A percentile compares a stretch with the other conserved stretches of the same genome.
phyloP scores from a whole-genome alignment of 2,797 vertebrate species.

The Rhinatrema bivittatum region DNA sequence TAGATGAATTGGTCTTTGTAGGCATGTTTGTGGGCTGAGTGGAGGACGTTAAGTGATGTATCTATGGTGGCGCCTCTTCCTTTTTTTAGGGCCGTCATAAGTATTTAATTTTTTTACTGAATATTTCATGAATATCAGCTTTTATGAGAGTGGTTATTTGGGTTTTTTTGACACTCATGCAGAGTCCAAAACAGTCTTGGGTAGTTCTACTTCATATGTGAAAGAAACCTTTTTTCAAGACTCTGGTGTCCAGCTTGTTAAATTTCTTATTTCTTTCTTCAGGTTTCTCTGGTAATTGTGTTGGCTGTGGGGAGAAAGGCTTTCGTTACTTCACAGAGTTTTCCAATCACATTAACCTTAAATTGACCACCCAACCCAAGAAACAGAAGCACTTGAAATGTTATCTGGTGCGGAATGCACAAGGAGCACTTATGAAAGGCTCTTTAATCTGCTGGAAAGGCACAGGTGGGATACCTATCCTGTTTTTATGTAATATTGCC shows the following conservation, averaged over 20 bases:
- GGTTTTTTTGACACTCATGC: too few relatives aligned
- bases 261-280: slow-evolving; percentile 13
- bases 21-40: too few relatives aligned
- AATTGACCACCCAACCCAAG: slow-evolving; percentile 91
- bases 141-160: too few relatives aligned
- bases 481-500: not conserved
- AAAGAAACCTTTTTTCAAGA: too few relatives aligned
- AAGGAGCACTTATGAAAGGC: slow-evolving; percentile 80
- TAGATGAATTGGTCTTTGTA: too few relatives aligned
- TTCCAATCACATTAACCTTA: slow-evolving; percentile 95
- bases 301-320: slow-evolving; percentile 92
- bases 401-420: slow-evolving; percentile 77
- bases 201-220: too few relatives aligned
- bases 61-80: too few relatives aligned
- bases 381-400: slow-evolving; percentile 98
- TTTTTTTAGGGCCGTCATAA: too few relatives aligned
- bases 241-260: slow-evolving; percentile 7
- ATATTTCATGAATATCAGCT: too few relatives aligned
- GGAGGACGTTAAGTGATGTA: too few relatives aligned
- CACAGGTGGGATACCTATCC: slow-evolving; percentile 64
- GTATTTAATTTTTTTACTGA: too few relatives aligned
- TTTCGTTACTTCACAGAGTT: slow-evolving; percentile 98
- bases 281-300: slow-evolving; percentile 94
- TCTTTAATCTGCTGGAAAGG: slow-evolving; percentile 88
- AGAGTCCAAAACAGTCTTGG: too few relatives aligned